phyloP scores from a whole-genome alignment of 2,888 invertebrate species.

The Macrosoma leucophasiata region DNA sequence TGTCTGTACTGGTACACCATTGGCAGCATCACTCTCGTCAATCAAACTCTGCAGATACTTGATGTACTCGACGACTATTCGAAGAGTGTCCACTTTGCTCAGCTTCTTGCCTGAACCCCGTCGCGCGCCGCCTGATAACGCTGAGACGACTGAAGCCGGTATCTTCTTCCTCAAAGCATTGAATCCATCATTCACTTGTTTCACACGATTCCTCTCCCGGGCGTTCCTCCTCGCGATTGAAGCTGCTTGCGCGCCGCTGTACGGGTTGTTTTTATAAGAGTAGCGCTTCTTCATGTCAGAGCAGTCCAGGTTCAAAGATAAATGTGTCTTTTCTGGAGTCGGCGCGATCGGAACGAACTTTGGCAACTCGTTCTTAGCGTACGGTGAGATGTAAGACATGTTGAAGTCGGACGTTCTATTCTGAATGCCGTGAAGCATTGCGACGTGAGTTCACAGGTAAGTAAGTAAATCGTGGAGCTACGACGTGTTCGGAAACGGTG shows the following conservation, averaged over 20 bases:
- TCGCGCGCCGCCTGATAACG: slow-evolving; percentile 77
- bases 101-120: slow-evolving; percentile 89
- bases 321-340: slow-evolving; percentile 58
- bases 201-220: slow-evolving; percentile 95
- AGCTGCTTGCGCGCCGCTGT: slow-evolving; percentile 80
- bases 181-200: slow-evolving; percentile 95
- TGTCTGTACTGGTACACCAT: slow-evolving; percentile 37
- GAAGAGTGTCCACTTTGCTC: slow-evolving; percentile 92
- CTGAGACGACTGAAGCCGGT: slow-evolving; percentile 85
- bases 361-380: slow-evolving; percentile 35
- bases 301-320: slow-evolving; percentile 41
- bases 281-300: slow-evolving; percentile 79
- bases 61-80: slow-evolving; percentile 94
- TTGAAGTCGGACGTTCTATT: slow-evolving; percentile 17
- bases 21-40: slow-evolving; percentile 79
- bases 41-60: slow-evolving; percentile 85
- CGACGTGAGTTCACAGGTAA: slow-evolving; percentile 12
- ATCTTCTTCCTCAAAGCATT: slow-evolving; percentile 90
- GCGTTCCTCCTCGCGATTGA: slow-evolving; percentile 94
- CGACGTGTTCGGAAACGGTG: slow-evolving; percentile 37
- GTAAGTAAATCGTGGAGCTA: slow-evolving; percentile 33
- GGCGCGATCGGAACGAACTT: slow-evolving; percentile 72
- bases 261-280: slow-evolving; percentile 75
- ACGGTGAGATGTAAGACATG: slow-evolving; percentile 32
- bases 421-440: slow-evolving; percentile 29